Percentiles rank a stretch among this genome's conserved stretches.
phyloP scores from a whole-genome alignment of 2,888 invertebrate species.

The Mesodorylaimus sp. region DNA sequence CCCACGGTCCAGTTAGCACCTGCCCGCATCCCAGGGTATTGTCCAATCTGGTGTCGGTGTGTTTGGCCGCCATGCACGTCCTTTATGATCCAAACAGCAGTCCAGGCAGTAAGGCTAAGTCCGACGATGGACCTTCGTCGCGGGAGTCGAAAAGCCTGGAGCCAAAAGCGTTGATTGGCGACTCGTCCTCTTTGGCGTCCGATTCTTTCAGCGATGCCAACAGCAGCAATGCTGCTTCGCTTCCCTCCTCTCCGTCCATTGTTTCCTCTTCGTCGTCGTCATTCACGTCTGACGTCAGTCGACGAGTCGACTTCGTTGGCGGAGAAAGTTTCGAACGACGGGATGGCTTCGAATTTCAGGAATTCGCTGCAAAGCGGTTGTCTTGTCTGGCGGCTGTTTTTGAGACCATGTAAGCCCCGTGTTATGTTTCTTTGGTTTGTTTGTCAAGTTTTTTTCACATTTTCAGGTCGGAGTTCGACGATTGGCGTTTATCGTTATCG shows the following conservation, averaged over 20 bases:
- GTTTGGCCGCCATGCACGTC: slow-evolving; percentile 24
- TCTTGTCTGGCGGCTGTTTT: slow-evolving; percentile 36
- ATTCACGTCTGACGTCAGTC: neutral
- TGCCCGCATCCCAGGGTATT: slow-evolving; percentile 62
- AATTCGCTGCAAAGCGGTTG: no score
- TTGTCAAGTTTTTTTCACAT: neutral
- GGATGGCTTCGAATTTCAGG: no score
- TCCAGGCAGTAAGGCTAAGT: no score
- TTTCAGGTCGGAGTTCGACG: slow-evolving; percentile 51
- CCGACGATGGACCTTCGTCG: no score
- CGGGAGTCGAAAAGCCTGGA: no score
- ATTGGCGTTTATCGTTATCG: slow-evolving; percentile 54
- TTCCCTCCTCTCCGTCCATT: neutral
- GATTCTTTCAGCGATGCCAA: no score
- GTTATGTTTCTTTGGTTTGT: neutral
- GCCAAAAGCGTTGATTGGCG: no score
- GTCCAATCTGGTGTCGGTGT: slow-evolving; percentile 57
- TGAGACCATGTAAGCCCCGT: slow-evolving; percentile 35
- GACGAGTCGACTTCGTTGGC: no score
- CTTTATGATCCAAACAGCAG: slow-evolving; percentile 10
- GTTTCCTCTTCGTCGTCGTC: neutral
- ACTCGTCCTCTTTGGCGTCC: no score
- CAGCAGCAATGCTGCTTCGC: no score
- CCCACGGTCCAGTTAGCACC: slow-evolving; percentile 50
- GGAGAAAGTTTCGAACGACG: no score